These are phyloP conservation scores for Sebastes kiyomatsui DNA, from an alignment of 2,797 vertebrate species.

Conservation along the genomic window DNA sequence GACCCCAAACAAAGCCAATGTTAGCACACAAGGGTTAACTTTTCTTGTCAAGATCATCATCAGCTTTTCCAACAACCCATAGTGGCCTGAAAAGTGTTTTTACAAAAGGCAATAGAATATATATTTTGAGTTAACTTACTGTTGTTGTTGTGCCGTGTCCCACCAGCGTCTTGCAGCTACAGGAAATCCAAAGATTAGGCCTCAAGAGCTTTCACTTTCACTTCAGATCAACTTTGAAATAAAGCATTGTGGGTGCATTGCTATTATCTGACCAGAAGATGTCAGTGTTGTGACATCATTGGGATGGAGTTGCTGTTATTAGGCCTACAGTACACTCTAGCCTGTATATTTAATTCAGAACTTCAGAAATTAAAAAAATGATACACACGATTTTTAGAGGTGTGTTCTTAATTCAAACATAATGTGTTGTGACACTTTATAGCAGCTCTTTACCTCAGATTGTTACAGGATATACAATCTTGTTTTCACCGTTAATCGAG, in stretches of 20 bases:
- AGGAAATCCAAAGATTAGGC: neutral
- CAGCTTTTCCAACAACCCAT: neutral
- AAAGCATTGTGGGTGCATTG: neutral
- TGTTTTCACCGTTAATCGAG: neutral
- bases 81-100: neutral
- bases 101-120: neutral
- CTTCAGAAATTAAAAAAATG: neutral
- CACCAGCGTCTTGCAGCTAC: too few species aligned
- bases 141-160: neutral
- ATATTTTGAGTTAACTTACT: constrained; percentile 2
- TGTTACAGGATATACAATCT: neutral
- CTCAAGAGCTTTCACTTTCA: constrained; percentile 44
- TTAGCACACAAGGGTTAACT: neutral
- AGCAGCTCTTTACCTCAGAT: neutral
- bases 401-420: neutral
- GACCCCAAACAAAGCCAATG: neutral
- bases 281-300: neutral
- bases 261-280: constrained; percentile 25
- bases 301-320: too few species aligned
- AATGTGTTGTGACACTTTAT: neutral
- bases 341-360: neutral
- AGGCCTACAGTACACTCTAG: too few species aligned
- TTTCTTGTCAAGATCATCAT: neutral
- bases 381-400: neutral
- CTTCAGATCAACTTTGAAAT: neutral